phyloP scores from a whole-genome alignment of 2,113 vertebrate species.

The Actinemys pallida region DNA sequence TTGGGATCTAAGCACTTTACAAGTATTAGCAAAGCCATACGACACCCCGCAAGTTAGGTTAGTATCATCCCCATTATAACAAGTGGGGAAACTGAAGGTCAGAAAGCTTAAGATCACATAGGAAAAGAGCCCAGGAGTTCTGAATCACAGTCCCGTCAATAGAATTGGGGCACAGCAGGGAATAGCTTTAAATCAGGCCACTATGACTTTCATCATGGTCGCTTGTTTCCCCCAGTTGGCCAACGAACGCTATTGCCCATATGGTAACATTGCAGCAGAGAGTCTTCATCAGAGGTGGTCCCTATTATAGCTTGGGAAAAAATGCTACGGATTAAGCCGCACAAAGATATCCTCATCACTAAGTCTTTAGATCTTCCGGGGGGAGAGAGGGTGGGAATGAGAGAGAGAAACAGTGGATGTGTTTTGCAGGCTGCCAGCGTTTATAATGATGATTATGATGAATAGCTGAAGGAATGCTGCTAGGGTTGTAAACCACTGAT shows the following conservation, averaged over 20 bases:
- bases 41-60: background rate
- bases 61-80: background rate
- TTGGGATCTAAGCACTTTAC: background rate
- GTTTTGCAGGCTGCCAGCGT: slow-evolving; percentile 49
- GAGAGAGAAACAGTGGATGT: slow-evolving; percentile 51
- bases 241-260: fast-evolving
- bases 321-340: slow-evolving; percentile 48
- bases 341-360: slow-evolving; percentile 48
- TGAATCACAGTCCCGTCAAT: background rate
- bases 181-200: background rate
- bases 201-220: background rate
- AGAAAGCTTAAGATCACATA: background rate
- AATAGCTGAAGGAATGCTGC: slow-evolving; percentile 41
- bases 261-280: background rate
- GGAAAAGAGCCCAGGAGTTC: background rate
- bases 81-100: background rate
- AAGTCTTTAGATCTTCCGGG: slow-evolving; percentile 28
- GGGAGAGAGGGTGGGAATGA: background rate
- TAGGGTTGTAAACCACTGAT: slow-evolving; percentile 50
- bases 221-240: background rate
- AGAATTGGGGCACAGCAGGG: background rate
- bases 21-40: slow-evolving; percentile 5
- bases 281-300: slow-evolving; percentile 40
- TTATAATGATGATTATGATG: slow-evolving; percentile 65
- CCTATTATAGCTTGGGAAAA: background rate